phyloP scores from a whole-genome alignment of 1,140 invertebrate genomes.

The Chrysomallon squamiferum region DNA sequence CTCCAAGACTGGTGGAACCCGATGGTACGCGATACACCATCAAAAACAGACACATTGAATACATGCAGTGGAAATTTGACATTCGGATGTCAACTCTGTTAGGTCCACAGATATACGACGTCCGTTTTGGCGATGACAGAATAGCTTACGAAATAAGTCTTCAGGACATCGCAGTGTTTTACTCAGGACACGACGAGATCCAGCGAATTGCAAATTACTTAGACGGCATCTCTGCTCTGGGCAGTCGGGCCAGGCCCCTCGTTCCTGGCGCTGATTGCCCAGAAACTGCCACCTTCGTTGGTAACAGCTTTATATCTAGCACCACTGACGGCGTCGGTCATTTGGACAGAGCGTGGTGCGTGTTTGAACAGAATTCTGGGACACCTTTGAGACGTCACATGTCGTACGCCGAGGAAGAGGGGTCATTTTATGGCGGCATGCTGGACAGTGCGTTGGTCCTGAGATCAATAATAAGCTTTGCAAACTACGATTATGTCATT shows the following conservation, averaged over 20 bases:
- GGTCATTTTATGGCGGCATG: constrained; percentile 43
- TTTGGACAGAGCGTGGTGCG: constrained; percentile 33
- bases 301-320: constrained; percentile 25
- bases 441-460: constrained; percentile 40
- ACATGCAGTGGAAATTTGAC: constrained; percentile 39
- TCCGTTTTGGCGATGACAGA: constrained; percentile 31
- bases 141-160: constrained; percentile 40
- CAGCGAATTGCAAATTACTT: constrained; percentile 28
- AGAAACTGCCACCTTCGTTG: constrained; percentile 34
- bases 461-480: constrained; percentile 38
- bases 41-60: constrained; percentile 23
- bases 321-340: constrained; percentile 12
- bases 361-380: constrained; percentile 54
- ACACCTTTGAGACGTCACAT: constrained; percentile 44
- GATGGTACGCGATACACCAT: constrained; percentile 40
- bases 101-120: constrained; percentile 28
- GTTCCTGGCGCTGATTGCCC: constrained; percentile 45
- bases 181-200: constrained; percentile 37
- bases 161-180: constrained; percentile 35
- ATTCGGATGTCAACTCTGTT: constrained; percentile 24
- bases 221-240: constrained; percentile 29
- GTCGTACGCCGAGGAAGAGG: constrained; percentile 15
- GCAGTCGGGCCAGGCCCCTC: constrained; percentile 20
- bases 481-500: constrained; percentile 55
- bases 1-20: constrained; percentile 28